phyloP scores from a whole-genome alignment of 2,888 invertebrate species.

The Steinernema hermaphroditum region DNA sequence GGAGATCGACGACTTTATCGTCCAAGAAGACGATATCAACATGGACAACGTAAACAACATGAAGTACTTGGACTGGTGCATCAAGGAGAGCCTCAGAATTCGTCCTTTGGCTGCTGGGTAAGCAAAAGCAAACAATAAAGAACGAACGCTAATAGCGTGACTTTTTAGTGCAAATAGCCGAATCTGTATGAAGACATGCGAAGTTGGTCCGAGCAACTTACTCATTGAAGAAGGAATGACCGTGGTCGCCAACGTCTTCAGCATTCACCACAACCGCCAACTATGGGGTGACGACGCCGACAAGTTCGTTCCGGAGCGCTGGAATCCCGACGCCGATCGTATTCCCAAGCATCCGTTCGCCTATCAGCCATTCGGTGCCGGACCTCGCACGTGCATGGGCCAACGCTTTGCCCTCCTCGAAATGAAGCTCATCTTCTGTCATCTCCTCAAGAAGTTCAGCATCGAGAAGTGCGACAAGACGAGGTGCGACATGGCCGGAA shows the following conservation, averaged over 20 bases:
- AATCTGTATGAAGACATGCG: constrained; percentile 32
- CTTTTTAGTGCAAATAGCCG: constrained; percentile 31
- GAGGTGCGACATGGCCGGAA: constrained; percentile 16
- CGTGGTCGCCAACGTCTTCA: constrained; percentile 34
- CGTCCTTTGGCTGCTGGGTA: constrained; percentile 37
- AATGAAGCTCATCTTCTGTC: constrained; percentile 34
- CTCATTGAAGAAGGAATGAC: constrained; percentile 31
- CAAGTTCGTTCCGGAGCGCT: constrained; percentile 24
- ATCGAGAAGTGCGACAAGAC: constrained; percentile 28
- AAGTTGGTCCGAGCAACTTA: constrained; percentile 24
- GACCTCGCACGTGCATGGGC: constrained; percentile 37
- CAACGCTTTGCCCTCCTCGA: constrained; percentile 30
- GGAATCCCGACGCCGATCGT: constrained; percentile 23
- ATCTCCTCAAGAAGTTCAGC: constrained; percentile 31
- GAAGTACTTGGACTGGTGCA: constrained; percentile 37
- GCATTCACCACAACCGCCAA: constrained; percentile 25
- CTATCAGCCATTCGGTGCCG: constrained; percentile 37
- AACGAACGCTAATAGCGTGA: neutral
- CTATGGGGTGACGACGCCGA: constrained; percentile 32
- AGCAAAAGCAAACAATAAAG: neutral
- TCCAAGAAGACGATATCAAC: constrained; percentile 31
- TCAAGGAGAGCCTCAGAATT: constrained; percentile 38
- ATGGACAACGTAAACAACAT: constrained; percentile 35
- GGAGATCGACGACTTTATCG: constrained; percentile 35
- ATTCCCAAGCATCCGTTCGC: constrained; percentile 35